Base-by-base conservation (phyloP, 2,113 vertebrate genomes). In the Mustelus asterias region DNA sequence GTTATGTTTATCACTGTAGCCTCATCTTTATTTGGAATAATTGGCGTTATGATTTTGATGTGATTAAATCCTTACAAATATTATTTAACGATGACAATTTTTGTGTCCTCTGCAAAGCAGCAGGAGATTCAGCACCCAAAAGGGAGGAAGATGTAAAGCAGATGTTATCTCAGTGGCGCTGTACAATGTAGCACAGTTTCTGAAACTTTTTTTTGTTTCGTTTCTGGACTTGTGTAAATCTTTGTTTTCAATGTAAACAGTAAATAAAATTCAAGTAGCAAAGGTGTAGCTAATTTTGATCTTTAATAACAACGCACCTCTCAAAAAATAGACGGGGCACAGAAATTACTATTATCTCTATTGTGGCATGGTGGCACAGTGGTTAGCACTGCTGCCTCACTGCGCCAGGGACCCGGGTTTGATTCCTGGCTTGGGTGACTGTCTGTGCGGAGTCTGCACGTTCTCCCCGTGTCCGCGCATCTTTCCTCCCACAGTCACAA, bases 241-340 rank as follows among this genome's bases (percentile, higher is more conserved):
- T 72, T 93, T 70, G 94, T 72, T 95, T 95, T 95, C 24, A 95
- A 54, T 95, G 94, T 95, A 95, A 95, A 72, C 94, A 54, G 67
- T 95, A 95, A 95, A 95, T 95, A 76, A 95, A 95, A 95, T 95
- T 72, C 94, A 95, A 95, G 67, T 95, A 95, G 67, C 93, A 95
- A 95, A 72, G n/a, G 72, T 76, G 67, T 18, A 48, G 14, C 13
- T 95, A 29, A 67, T 65, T 93, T 65, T 33, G 86, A 89, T 24
- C 20, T 37, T 95, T 33, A 7, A 24, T 95, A 72, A 72, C 11
- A 95, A 48, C 14, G 1, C 48, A 26, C 13, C 33, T 37, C 58
- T 20, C n/a, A 93, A 65, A 33, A 93, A 65, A 83, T 13, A 80
- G n/a, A 80, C 18, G 78, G 16, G 80, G 16, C 80, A 44, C 80